Evolutionary conservation across 2,888 invertebrate species (phyloP), one percentile per base, ranked within the genome.

Genomic region (Drosophila aldrichi): DNA sequence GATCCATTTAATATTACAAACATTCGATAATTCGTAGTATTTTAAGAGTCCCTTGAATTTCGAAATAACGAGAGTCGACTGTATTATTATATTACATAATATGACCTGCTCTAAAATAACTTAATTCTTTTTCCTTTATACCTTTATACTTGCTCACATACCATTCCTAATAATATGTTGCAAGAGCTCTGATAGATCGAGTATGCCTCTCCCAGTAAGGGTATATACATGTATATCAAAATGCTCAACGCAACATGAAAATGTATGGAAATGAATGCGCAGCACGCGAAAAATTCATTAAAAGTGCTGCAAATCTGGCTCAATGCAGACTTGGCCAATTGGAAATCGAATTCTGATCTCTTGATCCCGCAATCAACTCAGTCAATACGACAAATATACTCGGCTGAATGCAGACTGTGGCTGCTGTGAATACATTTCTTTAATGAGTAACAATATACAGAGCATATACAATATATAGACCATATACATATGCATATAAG

Each of bases 221-320:
- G 52, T 52, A 52, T 36, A 6, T 22, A 25, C 0, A 25, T 5
- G 5, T 25, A 25, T 29, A 10, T 5, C 2, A 22, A 22, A 5
- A 7, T 1, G 16, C 7, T n/a, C 7, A 38, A 16, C 9, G 52
- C 38, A 54, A 38, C 52, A 25, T 25, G 52, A 38, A 54, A 38
- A 38, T 38, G n/a, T n/a, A 54, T 54, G 52, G 38, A 54, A 54
- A 38, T 54, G 3, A 22, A 74, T 63, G 75, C 49, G 60, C 41
- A 38, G 65, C 69, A 81, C 64, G 77, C 63, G 63, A 77, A 79
- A 79, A 83, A 74, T 83, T 49, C 83, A 83, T 74, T 62, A 60
- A 59, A 74, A 64, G 46, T 25, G 56, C 76, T 2, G 48, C 76
- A 43, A 55, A 79, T 63, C 20, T 29, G n/a, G 52, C 36, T 25